These are phyloP conservation scores for Grallaria varia DNA, from an alignment of 2,113 vertebrate genomes.

Conservation along the genomic window DNA sequence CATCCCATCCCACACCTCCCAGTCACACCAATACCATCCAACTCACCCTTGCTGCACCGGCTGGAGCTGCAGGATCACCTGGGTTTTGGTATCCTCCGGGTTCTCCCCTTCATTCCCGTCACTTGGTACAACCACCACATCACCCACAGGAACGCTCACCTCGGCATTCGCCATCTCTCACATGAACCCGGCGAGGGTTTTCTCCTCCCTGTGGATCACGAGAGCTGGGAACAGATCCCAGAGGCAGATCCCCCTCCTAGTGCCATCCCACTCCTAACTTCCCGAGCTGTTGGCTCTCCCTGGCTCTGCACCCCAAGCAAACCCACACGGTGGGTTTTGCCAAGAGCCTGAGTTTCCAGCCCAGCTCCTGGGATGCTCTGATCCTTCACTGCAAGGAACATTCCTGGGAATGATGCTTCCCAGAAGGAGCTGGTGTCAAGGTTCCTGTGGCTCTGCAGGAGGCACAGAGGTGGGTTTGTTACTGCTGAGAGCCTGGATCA, in stretches of 20 bases:
- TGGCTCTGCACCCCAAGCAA: neutral
- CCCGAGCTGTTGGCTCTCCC: neutral
- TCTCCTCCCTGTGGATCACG: neutral
- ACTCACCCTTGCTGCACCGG: constrained; percentile 89
- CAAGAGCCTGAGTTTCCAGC: neutral
- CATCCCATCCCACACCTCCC: neutral
- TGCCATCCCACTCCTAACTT: neutral
- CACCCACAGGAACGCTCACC: constrained; percentile 88
- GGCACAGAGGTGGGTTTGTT: neutral
- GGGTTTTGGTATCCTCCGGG: constrained; percentile 87
- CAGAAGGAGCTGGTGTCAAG: neutral
- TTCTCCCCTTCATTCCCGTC: constrained; percentile 82
- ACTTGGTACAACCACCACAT: constrained; percentile 84
- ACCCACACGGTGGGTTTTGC: neutral
- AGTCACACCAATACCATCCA: neutral
- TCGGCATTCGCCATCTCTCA: constrained; percentile 89
- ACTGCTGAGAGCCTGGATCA: neutral
- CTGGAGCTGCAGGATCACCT: constrained; percentile 89
- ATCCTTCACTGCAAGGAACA: neutral
- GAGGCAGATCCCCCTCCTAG: neutral
- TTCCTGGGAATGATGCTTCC: neutral
- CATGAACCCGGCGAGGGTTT: constrained; percentile 61
- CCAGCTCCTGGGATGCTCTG: neutral
- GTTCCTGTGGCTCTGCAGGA: neutral
- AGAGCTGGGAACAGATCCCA: neutral